Base-by-base conservation (phyloP, 2,888 invertebrate genomes). In the Ferdinandea cuprea region DNA sequence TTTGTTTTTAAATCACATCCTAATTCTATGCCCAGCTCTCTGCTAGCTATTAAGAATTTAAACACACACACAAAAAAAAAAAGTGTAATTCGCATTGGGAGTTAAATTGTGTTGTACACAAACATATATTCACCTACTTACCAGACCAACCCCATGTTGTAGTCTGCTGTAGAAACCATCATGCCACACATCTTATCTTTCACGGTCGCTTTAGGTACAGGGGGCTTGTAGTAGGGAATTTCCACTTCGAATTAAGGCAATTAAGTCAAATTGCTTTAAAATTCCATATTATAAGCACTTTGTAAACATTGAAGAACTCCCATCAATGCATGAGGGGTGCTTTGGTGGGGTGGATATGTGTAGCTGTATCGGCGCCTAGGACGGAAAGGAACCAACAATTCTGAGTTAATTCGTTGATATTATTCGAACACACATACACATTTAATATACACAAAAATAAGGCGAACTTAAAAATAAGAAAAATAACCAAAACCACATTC, bases 201-300 rank as follows among this genome's bases (percentile, higher is more conserved):
- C 42, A 13, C 9, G 25, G 13, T 61, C 8, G 9, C 3, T 25
- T 25, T 25, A 2, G 5, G 19, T 30, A 11, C 63, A 19, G 40
- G 71, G 40, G 81, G 81, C 71, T 81, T 66, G 71, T 71, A 59
- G 65, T 69, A 59, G 46, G 76, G 56, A 63, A 78, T 73, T 78
- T 78, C 63, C 72, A 66, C 63, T 83, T 48, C 78, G 72, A 78
- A 78, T 78, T 83, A 73, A 83, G 83, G 83, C 83, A 83, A 83
- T 83, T 83, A 83, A 83, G 83, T 78, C 83, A 68, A 83, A 83
- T 73, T 83, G 78, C 83, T 83, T 77, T 78, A 83, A 83, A 83
- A 83, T 83, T 77, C 72, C n/a, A n/a, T 72, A 78, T 72, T 78
- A 78, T 78, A 83, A 83, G 83, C 72, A 78, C 77, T 78, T 78